Base-by-base conservation (phyloP, 2,113 vertebrate genomes). In the Phainopepla nitens region DNA sequence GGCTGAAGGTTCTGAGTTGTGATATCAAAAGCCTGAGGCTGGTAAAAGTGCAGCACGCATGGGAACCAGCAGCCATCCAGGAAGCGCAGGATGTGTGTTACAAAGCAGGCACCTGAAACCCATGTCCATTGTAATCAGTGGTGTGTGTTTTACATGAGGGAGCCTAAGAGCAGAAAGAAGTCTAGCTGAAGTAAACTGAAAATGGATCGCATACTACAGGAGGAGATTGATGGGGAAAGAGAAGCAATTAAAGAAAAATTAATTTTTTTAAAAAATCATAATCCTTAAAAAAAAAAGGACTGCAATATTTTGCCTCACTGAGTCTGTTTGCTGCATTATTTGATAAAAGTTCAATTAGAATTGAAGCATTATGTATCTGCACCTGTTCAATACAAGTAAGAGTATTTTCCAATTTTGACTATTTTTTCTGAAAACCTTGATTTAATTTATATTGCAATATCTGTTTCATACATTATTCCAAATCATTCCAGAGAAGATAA, bases 211-310 rank as follows among this genome's bases (percentile, higher is more conserved):
- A 15, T 50, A 27, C 21, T 80, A 23, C 13, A 50, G 14, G 25
- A 53, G 58, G 8, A 90, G 15, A 51, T 5, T 60, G 58, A 16
- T 44, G 7, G 31, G 19, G 17, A 53, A 86, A 81, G 14, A 19
- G 13, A 79, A 72, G 15, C 3, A 69, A 81, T 17, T 65, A 29
- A 84, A 81, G 8, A 65, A 18, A 66, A 49, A 29, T 4, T 7
- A 42, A 5, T 6, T 28, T 72, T 69, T 93, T 95, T 27, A 1
- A 13, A 36, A 56, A 81, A 64, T 2, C 25, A 65, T 60, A 62
- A 70, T 87, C 91, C 68, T 93, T 33, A 84, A 75, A 85, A 95
- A 84, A 95, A 94, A 93, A 88, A 61, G 33, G 54, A 35, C 8
- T 51, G 23, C 69, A 62, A 54, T 42, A 22, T 69, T 41, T 50